A percentile compares a stretch with the other conserved stretches of the same genome.
These are phyloP conservation scores for Porites lobata DNA, from an alignment of 92 coral and sea anemone species.

Conservation along the genomic window DNA sequence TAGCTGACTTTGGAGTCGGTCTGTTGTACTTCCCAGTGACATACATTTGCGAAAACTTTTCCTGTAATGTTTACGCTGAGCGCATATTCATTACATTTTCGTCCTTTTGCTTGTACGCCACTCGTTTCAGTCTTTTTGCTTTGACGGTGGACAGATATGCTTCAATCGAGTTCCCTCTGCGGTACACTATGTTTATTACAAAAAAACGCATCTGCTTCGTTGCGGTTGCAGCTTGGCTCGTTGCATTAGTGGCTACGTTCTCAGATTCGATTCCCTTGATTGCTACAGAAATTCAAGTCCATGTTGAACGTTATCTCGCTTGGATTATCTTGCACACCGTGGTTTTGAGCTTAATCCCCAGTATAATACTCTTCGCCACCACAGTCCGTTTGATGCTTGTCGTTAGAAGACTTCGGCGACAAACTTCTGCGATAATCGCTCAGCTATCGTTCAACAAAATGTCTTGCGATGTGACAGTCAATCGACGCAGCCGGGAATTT, in stretches of 20 bases:
- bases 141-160: conserved; percentile 48
- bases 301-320: neutral
- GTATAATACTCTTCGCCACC: neutral
- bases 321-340: neutral
- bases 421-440: neutral
- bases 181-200: conserved; percentile 49
- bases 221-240: conserved; percentile 26
- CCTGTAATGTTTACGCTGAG: neutral
- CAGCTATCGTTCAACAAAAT: conserved; percentile 2
- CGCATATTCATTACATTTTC: neutral
- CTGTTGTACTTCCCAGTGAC: conserved; percentile 49
- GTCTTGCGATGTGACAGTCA: neutral
- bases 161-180: conserved; percentile 40
- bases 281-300: neutral
- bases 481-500: neutral
- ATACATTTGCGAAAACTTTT: conserved; percentile 7
- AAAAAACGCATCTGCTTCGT: conserved; percentile 28
- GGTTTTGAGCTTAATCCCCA: neutral
- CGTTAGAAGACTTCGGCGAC: neutral
- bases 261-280: neutral
- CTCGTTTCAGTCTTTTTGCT: conserved; percentile 38
- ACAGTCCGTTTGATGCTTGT: neutral
- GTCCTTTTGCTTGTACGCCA: neutral
- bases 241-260: conserved; percentile 34
- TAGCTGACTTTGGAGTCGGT: conserved; percentile 62